Evolutionary conservation across 2,888 invertebrate species (phyloP).

Genomic region (Caenorhabditis sinica): DNA sequence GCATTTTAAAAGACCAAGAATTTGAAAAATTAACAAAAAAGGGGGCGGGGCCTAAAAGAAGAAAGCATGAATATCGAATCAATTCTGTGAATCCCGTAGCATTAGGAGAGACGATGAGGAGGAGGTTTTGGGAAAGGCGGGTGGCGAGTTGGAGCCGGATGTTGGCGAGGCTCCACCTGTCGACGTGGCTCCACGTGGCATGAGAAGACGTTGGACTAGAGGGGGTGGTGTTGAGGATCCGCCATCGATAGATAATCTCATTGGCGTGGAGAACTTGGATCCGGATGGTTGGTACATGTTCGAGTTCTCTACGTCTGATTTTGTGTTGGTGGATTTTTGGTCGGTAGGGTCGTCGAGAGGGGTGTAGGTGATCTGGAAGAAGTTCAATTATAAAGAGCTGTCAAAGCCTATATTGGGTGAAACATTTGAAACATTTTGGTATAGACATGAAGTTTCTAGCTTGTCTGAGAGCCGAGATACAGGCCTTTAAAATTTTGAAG

Average conservation of each 20-base stretch:
- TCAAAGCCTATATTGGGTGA: too few relatives aligned
- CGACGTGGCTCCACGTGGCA: constrained; percentile 45
- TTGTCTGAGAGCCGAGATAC: not conserved
- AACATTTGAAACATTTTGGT: not conserved
- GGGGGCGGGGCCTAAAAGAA: not conserved
- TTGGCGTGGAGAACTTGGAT: constrained; percentile 56
- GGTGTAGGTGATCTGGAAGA: constrained; percentile 65
- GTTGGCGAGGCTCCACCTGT: constrained; percentile 55
- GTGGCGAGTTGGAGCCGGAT: constrained; percentile 55
- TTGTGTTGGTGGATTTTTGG: constrained; percentile 45
- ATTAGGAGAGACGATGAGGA: constrained; percentile 58
- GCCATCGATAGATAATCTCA: constrained; percentile 61
- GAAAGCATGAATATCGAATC: not conserved
- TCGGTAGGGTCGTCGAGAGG: constrained; percentile 63
- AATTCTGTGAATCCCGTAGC: constrained; percentile 61
- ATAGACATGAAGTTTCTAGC: not conserved
- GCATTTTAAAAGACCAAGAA: constrained; percentile 11
- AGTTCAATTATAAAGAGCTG: too few relatives aligned
- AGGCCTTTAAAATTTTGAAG: not conserved
- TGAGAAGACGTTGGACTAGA: constrained; percentile 32
- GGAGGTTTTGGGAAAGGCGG: constrained; percentile 53
- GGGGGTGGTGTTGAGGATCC: constrained; percentile 28
- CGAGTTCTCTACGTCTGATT: constrained; percentile 58
- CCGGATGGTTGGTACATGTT: constrained; percentile 15
- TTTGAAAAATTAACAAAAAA: constrained; percentile 4